Evolutionary conservation across 2,113 vertebrate species (phyloP), one percentile per base, ranked within the genome.

Genomic region (Chloropsis hardwickii): DNA sequence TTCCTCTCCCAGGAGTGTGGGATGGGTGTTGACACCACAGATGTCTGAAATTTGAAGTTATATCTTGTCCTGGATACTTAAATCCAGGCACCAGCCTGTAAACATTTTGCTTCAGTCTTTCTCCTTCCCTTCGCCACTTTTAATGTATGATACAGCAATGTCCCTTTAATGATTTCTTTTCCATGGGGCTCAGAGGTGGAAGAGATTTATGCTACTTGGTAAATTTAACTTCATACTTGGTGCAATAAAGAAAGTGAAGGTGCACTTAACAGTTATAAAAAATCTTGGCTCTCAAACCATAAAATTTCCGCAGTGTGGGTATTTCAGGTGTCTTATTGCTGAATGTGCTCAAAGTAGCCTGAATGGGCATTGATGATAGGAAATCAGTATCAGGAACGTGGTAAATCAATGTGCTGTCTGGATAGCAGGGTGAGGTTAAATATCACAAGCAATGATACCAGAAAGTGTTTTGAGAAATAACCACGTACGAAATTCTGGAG

Each of bases 261-360:
- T 88, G 82, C 92, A 93, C 81, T 95, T 86, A 93, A 71, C 72
- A 80, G 64, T 65, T 90, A 81, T 81, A 77, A 96, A 92, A 93
- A 93, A 90, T 74, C 80, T 88, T 64, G 72, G 67, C 76, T 95
- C 53, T 78, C n/a, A 71, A 94, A 57, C 82, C 60, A 42, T 90
- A 67, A 88, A 83, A 94, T 83, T 83, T 88, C 67, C 12, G 28
- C 79, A 86, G 2, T 39, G 56, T 90, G 79, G 31, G 39, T 73
- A 33, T 95, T 96, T 96, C 67, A 90, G 60, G 35, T 80, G 31
- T 83, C 92, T 94, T 78, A 71, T 45, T 81, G 66, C 72, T 71
- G 80, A 93, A 90, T 45, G 69, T 78, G 82, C 76, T 96, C 74
- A 71, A 86, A 88, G 33, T 1, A 40, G 48, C 51, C 23, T 10